phyloP scores from a whole-genome alignment of 35 echinoderm and acorn worm genomes.

The Chiridota heheva region DNA sequence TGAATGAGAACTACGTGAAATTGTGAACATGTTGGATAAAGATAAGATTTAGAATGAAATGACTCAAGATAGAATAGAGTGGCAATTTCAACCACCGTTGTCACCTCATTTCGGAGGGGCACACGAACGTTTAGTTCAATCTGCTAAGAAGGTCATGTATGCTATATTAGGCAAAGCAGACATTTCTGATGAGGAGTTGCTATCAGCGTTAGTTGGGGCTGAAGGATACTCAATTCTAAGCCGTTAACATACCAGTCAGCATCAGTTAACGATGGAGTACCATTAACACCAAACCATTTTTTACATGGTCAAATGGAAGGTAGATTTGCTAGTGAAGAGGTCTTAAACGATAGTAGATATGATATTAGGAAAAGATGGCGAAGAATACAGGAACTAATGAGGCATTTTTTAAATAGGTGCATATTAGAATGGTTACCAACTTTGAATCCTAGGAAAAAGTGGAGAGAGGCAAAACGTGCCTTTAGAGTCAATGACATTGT shows the following conservation, averaged over 20 bases:
- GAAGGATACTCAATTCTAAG: constrained; percentile 40
- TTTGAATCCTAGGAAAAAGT: constrained; percentile 36
- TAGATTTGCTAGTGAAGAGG: not conserved
- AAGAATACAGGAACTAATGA: not conserved
- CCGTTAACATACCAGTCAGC: constrained; percentile 30
- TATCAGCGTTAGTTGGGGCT: constrained; percentile 9
- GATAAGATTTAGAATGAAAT: constrained; percentile 17
- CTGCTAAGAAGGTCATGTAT: constrained; percentile 3
- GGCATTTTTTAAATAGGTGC: constrained; percentile 52
- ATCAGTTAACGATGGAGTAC: not conserved
- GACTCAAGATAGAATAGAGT: not conserved
- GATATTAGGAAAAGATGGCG: constrained; percentile 29
- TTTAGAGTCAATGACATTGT: constrained; percentile 40
- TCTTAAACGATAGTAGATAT: constrained; percentile 17
- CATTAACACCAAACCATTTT: constrained; percentile 40
- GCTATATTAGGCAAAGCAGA: constrained; percentile 15
- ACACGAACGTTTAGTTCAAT: constrained; percentile 28
- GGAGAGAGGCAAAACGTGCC: constrained; percentile 12
- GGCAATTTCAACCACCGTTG: constrained; percentile 32
- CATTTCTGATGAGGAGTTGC: constrained; percentile 9
- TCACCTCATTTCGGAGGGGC: constrained; percentile 32
- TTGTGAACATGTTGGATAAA: constrained; percentile 28
- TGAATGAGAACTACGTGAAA: constrained; percentile 34
- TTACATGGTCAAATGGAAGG: not conserved
- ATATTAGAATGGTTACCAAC: constrained; percentile 43